phyloP scores from a whole-genome alignment of 2,113 vertebrate genomes.

The Anthoscopus minutus region DNA sequence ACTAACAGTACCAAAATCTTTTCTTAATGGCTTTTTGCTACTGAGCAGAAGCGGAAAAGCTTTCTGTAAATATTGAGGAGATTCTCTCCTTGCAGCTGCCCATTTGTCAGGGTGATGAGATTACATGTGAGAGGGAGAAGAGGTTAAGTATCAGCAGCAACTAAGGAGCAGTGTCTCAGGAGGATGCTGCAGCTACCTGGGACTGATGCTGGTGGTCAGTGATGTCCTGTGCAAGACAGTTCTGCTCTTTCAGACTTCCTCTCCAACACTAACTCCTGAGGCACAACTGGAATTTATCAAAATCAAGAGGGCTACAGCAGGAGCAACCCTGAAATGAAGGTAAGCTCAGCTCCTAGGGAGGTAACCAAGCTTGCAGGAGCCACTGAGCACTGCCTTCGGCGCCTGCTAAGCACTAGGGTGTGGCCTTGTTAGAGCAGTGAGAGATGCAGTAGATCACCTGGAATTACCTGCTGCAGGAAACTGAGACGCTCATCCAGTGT shows the following conservation, averaged over 20 bases:
- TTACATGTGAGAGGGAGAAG: background rate
- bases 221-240: background rate
- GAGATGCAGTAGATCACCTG: background rate
- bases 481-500: background rate
- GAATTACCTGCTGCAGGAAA: background rate
- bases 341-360: background rate
- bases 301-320: background rate
- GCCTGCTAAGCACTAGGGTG: background rate
- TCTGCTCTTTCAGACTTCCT: background rate
- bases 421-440: background rate
- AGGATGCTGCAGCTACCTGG: background rate
- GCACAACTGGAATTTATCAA: background rate
- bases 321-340: background rate
- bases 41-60: background rate
- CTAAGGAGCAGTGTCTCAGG: background rate
- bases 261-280: background rate
- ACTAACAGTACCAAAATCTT: conserved; percentile 1
- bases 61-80: background rate
- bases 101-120: background rate
- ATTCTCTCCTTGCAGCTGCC: background rate
- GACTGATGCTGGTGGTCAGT: rapidly evolving
- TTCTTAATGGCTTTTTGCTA: background rate
- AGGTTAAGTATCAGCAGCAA: background rate
- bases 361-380: background rate
- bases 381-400: background rate